Evolutionary conservation across 23 tunicate species (phyloP).

Genomic region (Ascidia mentula): DNA sequence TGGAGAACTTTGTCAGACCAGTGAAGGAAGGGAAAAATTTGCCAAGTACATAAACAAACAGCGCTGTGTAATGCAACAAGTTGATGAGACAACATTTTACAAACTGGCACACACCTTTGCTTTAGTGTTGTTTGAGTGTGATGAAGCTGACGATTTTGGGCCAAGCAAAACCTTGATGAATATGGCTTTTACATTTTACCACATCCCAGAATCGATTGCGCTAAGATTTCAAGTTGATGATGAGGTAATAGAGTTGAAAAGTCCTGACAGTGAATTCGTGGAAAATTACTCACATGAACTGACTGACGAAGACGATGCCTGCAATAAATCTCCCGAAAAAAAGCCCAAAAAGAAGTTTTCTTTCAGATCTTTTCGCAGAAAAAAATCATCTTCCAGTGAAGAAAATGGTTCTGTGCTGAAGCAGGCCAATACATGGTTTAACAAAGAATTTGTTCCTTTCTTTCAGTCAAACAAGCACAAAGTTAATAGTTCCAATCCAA

Average conservation of each 20-base stretch:
- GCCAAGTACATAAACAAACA: conserved; percentile 75
- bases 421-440: conserved; percentile 16
- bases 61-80: conserved; percentile 42
- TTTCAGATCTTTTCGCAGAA: background rate
- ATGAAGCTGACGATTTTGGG: conserved; percentile 78
- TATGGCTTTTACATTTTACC: conserved; percentile 85
- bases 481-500: background rate
- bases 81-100: conserved; percentile 67
- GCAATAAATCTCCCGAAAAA: background rate
- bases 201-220: conserved; percentile 43
- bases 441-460: conserved; percentile 9
- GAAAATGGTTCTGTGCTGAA: conserved; percentile 5
- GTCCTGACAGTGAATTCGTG: conserved; percentile 45
- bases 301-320: background rate
- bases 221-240: background rate
- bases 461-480: conserved; percentile 1
- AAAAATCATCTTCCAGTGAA: background rate
- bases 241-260: conserved; percentile 19
- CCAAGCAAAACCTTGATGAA: conserved; percentile 84
- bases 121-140: conserved; percentile 82
- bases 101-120: conserved; percentile 80
- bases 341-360: background rate
- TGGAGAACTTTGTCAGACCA: conserved; percentile 67
- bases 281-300: conserved; percentile 15
- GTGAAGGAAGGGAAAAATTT: conserved; percentile 56